Base-by-base conservation (phyloP, 64 coral and sea anemone species). In the Montipora foliosa region DNA sequence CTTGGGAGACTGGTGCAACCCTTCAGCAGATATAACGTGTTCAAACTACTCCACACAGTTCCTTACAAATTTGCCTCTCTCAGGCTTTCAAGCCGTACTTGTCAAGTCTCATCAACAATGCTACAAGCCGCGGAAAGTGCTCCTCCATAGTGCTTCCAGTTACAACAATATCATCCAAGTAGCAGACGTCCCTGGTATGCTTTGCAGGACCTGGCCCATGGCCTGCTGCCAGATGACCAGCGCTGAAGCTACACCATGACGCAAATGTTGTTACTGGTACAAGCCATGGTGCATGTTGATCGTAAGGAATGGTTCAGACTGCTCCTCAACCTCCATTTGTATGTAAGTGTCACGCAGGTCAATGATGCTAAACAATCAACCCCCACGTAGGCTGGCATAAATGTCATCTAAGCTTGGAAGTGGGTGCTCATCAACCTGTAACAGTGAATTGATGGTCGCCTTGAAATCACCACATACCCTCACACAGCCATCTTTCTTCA, bases 401-500 rank as follows among this genome's bases (percentile, higher is more conserved):
- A 57, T 57, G 10, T 57, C 53, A 11, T 29, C 29, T 29, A 29
- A 1, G 29, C 29, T 29, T 6, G 53, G 53, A 57, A 57, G 53
- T 11, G 53, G 53, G 10, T 57, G 10, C 55, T 79, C 88, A 6
- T 90, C 88, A 1, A 90, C 75, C 16, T 70, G n/a, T 25, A 90
- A 45, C 9, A 80, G 71, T 20, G 88, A 21, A 44, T 80, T 90
- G 5, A 57, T 77, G 0, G 88, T 90, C 51, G 80, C 88, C 24
- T 80, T 90, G 44, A 79, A 90, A 57, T 90, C 88, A n/a, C 88
- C 88, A 37, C 88, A 90, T 8, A 80, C 76, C n/a, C 75, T 76
- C 21, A 80, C 88, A 67, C 16, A 12, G 4, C 88, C 88, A 44
- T 90, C 75, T 51, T 80, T 80, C 64, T 66, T 90, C 47, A 52